Conservation (phyloP, 2,797 vertebrate species). For the Knipowitschia caucasica region DNA sequence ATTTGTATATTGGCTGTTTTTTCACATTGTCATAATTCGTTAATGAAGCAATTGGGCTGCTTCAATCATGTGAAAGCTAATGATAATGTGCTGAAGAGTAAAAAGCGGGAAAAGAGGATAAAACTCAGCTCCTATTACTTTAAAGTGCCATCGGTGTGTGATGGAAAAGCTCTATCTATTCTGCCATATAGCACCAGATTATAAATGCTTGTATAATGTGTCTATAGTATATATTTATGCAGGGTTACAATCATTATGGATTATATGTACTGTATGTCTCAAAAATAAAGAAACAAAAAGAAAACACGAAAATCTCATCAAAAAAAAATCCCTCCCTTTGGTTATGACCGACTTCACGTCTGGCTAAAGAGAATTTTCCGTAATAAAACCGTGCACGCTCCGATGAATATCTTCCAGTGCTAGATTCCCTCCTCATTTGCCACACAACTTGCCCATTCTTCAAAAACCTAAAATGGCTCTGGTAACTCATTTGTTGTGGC, state of each 20-base stretch:
- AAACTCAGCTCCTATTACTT: no score
- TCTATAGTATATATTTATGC: no score
- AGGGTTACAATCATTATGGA: no score
- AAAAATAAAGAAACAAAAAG: no score
- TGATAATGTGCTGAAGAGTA: no score
- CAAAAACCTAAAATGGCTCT: slow-evolving; percentile 5
- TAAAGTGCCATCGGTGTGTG: neutral
- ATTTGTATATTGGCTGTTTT: slow-evolving; percentile 6
- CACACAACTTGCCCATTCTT: neutral
- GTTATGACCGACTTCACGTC: neutral
- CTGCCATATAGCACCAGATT: no score
- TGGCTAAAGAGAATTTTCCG: neutral
- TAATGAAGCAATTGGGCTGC: slow-evolving; percentile 41
- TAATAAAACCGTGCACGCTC: neutral
- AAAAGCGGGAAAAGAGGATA: no score
- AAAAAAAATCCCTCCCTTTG: neutral
- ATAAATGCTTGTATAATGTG: no score
- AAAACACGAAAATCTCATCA: neutral
- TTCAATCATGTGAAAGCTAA: slow-evolving; percentile 43
- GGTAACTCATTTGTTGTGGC: slow-evolving; percentile 1
- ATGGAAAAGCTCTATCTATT: neutral
- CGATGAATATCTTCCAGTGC: neutral
- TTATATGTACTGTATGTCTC: neutral
- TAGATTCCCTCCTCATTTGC: neutral
- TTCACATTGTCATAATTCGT: slow-evolving; percentile 38